phyloP scores from a whole-genome alignment of 2,113 vertebrate genomes.

The Sphaerodactylus townsendi region DNA sequence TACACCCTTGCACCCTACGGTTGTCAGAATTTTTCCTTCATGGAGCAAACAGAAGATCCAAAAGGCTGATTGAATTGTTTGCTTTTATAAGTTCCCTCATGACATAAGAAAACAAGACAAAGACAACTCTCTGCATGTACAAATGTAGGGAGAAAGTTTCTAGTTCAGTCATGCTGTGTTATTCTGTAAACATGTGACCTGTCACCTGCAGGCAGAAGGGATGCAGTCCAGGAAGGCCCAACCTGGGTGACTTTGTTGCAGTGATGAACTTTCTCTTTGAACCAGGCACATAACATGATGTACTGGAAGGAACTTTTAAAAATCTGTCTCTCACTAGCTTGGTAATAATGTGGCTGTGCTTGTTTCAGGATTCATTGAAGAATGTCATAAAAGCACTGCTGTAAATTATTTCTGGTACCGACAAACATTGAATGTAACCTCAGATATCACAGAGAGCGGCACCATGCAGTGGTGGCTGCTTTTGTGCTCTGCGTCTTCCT shows the following conservation, averaged over 20 bases:
- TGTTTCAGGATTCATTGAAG: conserved; percentile 74
- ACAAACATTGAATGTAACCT: conserved; percentile 85
- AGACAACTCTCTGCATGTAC: too few species aligned
- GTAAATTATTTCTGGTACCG: conserved; percentile 95
- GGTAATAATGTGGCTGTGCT: background rate
- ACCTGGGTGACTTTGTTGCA: too few species aligned
- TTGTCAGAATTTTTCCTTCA: too few species aligned
- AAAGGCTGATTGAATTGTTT: too few species aligned
- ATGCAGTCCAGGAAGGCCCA: background rate
- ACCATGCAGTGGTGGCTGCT: conserved; percentile 84
- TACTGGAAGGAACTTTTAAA: background rate
- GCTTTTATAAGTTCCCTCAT: too few species aligned
- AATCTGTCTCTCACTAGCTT: background rate
- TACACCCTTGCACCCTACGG: too few species aligned
- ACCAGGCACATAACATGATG: background rate
- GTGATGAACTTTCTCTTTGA: background rate
- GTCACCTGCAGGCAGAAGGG: background rate
- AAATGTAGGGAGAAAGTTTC: too few species aligned
- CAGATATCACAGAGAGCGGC: conserved; percentile 72
- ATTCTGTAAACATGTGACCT: too few species aligned
- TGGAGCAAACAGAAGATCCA: too few species aligned
- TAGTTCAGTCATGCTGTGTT: too few species aligned
- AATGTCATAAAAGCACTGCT: conserved; percentile 81
- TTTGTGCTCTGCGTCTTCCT: conserved; percentile 79
- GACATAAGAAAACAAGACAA: too few species aligned